phyloP scores from a whole-genome alignment of 1,140 invertebrate species.

The Trichoplusia ni region DNA sequence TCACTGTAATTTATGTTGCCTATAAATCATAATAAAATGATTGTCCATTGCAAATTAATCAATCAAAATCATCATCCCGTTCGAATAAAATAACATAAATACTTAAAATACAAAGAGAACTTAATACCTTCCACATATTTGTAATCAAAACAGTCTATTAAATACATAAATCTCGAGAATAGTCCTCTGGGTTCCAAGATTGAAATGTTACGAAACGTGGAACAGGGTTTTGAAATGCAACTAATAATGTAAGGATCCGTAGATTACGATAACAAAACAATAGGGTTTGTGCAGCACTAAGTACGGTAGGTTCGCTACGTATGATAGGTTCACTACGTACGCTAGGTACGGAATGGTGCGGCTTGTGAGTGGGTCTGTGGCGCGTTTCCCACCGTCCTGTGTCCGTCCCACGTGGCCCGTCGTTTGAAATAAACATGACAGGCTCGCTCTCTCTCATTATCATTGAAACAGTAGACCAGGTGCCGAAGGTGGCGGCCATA shows the following conservation, averaged over 20 bases:
- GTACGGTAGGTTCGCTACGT: no score
- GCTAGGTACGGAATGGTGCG: conserved; percentile 5
- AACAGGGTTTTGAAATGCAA: conserved; percentile 3
- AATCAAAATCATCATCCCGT: no score
- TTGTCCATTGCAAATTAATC: no score
- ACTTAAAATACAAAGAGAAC: no score
- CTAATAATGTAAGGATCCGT: conserved; percentile 22
- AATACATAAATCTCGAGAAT: background rate
- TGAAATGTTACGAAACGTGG: conserved; percentile 14
- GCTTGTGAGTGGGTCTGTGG: conserved; percentile 20
- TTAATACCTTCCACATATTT: background rate
- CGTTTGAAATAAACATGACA: conserved; percentile 45
- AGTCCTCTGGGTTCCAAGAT: conserved; percentile 2
- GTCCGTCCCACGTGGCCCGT: conserved; percentile 35
- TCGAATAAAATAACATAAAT: no score
- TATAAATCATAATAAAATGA: no score
- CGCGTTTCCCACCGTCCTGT: conserved; percentile 11
- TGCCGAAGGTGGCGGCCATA: conserved; percentile 1
- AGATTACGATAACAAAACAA: conserved; percentile 24
- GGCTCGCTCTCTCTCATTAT: conserved; percentile 41
- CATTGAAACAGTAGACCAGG: conserved; percentile 36
- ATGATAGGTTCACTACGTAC: no score
- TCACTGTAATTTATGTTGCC: background rate
- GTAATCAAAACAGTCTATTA: background rate
- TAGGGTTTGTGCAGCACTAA: conserved; percentile 3